Evolutionary conservation across 1,140 invertebrate species (phyloP), one percentile per base, ranked within the genome.

Genomic region (Acromyrmex echinatior): DNA sequence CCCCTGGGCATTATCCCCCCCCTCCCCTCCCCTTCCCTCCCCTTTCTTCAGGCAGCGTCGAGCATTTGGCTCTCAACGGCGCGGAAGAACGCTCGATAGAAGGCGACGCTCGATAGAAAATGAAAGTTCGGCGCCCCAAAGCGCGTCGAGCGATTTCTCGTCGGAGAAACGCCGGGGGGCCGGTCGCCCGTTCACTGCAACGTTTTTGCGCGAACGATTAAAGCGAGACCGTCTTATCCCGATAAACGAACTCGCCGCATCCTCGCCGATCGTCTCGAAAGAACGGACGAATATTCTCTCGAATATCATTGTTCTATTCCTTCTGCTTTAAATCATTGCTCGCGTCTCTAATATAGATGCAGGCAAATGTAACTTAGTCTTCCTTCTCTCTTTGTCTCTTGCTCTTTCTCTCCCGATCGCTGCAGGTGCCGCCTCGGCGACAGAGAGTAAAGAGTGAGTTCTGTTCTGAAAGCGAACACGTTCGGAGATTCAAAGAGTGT

Each of bases 61-160:
- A 39, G 80, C 71, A 56, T 66, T 80, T 63, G 62, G 49, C n/a
- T 86, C 49, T 86, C 63, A 79, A 58, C 35, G 18, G 31, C 35
- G 28, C 56, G 53, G 31, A 60, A 65, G 66, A 79, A 58, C 56
- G 58, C 58, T 45, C 73, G 85, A 85, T 70, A 31, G 25, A 45
- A 73, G 25, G 70, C 49, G 51, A 73, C 51, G 49, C 71, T 58
- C 73, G 73, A 60, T 60, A 76, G 87, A 88, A 88, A 90, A 86
- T 28, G 88, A 90, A 88, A 86, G 87, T 88, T 39, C 70, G 35
- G 21, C 85, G 65, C 73, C 78, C 78, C 45, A 53, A 80, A 70
- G 45, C 56, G 62, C 65, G 53, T 49, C 87, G 81, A 86, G 86
- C 74, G 73, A 86, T 89, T 68, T 89, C 53, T 68, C 58, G 14